phyloP scores from a whole-genome alignment of 2,888 invertebrate genomes.

The Allolobophora icterica region DNA sequence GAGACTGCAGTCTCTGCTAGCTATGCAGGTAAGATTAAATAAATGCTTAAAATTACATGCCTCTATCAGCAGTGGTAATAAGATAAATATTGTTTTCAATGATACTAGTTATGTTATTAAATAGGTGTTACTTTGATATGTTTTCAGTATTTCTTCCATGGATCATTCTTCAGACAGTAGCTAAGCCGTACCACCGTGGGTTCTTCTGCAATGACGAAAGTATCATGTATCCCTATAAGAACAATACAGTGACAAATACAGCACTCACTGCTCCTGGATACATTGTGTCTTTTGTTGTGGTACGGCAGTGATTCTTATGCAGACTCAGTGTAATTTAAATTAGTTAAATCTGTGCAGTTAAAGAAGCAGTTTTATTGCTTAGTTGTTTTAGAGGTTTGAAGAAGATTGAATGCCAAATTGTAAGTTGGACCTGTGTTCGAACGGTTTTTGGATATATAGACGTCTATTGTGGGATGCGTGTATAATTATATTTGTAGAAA shows the following conservation, averaged over 20 bases:
- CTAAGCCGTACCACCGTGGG: slow-evolving; percentile 70
- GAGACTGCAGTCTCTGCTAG: too few species aligned
- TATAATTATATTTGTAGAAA: too few species aligned
- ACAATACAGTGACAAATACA: slow-evolving; percentile 59
- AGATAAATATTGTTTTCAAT: not conserved
- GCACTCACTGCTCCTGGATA: slow-evolving; percentile 48
- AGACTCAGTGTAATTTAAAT: slow-evolving; percentile 24
- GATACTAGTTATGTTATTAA: not conserved
- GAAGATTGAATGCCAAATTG: too few species aligned
- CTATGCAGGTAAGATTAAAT: too few species aligned
- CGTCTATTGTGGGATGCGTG: too few species aligned
- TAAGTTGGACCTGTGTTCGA: too few species aligned
- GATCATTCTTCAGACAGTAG: slow-evolving; percentile 40
- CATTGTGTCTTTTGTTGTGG: slow-evolving; percentile 44
- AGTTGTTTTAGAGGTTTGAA: too few species aligned
- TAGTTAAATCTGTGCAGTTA: not conserved
- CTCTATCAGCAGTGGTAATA: not conserved
- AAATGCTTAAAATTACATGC: not conserved
- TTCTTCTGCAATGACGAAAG: slow-evolving; percentile 95
- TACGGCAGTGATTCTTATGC: slow-evolving; percentile 28
- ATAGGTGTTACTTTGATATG: not conserved
- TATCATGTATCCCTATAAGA: slow-evolving; percentile 82
- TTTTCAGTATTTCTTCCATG: slow-evolving; percentile 44
- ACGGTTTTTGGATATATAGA: too few species aligned
- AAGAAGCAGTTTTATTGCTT: not conserved